Base-by-base conservation (phyloP, 2,113 vertebrate species). In the Neofelis nebulosa region DNA sequence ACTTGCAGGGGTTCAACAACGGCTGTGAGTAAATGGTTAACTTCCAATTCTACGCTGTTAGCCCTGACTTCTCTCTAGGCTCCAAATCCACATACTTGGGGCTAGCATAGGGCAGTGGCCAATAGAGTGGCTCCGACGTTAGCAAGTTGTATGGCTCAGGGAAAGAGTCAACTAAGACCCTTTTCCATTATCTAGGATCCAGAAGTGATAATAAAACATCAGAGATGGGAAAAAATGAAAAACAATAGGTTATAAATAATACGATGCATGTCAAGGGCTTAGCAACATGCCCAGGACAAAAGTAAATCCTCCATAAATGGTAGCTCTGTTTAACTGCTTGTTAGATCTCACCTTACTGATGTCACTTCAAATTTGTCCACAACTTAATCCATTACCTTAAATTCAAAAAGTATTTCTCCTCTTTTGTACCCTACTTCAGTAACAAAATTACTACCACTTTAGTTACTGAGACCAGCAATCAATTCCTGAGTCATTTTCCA, bases 241-340 rank as follows among this genome's bases (percentile, higher is more conserved):
- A 94, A 78, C 18, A 19, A 33, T 48, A 2, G 14, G 10, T 27
- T 63, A 23, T 29, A 73, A 74, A 63, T 25, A 69, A 33, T 7
- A 50, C 1, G 29, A 80, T 9, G 38, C 29, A 19, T 0, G 19
- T 25, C 18, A 29, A 63, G 52, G 52, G 19, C 66, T 61, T 71
- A 57, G 27, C 41, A 45, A 19, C 71, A 69, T 6, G 4, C 33
- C n/a, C 23, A 9, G 23, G 27, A n/a, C 6, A 13, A 0, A 0
- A 13, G 65, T 48, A 66, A 78, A 27, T 5, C 57, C 36, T 71
- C 38, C 8, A 9, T 29, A 69, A 61, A 36, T 3, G 9, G 50
- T 1, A 66, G 41, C 52, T 78, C 23, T 85, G 2, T 33, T 36
- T 31, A 48, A 29, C 13, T 23, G 1, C 79, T 89, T 31, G 6